Conservation (phyloP, 1,140 invertebrate species). For the Papilio xuthus region DNA sequence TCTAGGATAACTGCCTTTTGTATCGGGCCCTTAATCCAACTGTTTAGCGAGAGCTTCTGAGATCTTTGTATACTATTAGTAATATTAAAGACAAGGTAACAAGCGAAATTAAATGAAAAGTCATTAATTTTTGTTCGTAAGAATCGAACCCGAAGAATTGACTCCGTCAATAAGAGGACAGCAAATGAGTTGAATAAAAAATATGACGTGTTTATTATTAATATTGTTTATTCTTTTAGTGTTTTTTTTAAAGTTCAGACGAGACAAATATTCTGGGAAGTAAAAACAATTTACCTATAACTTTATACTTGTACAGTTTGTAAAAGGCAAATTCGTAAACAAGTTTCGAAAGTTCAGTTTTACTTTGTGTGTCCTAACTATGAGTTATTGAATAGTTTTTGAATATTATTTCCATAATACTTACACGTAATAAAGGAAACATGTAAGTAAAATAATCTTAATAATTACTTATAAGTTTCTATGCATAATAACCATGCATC, state of each 20-base stretch:
- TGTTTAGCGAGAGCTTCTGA: too few species aligned
- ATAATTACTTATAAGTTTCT: background rate
- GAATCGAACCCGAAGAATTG: too few species aligned
- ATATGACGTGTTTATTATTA: background rate
- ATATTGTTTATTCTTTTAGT: background rate
- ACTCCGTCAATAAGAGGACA: background rate
- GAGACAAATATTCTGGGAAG: background rate
- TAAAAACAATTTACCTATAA: background rate
- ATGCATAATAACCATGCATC: too few species aligned
- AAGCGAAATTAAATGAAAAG: too few species aligned
- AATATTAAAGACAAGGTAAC: too few species aligned
- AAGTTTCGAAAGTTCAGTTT: conserved; percentile 9
- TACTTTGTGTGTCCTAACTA: background rate
- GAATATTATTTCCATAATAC: background rate
- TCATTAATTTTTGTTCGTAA: too few species aligned
- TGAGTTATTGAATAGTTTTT: conserved; percentile 12
- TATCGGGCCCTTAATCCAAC: too few species aligned
- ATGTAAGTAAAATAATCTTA: background rate
- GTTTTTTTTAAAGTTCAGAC: background rate
- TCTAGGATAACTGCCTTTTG: too few species aligned
- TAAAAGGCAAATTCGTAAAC: conserved; percentile 8
- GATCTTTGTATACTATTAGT: too few species aligned
- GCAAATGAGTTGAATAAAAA: background rate
- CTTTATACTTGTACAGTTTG: background rate
- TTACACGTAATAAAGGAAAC: background rate